Evolutionary conservation across 2,888 invertebrate genomes (phyloP).

Genomic region (Brachyopa scutellaris): DNA sequence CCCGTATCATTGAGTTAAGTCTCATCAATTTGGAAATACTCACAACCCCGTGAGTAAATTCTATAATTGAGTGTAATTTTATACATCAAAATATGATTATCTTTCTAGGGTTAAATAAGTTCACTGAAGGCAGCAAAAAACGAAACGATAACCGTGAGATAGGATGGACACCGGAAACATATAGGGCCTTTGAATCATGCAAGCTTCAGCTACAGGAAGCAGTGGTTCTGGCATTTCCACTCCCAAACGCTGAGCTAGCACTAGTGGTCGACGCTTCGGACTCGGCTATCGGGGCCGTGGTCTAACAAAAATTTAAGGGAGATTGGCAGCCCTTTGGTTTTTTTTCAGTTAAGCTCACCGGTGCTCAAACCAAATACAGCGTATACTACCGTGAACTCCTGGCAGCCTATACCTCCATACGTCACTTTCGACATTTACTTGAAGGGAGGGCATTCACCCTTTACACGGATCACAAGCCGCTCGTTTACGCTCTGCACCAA

Average conservation of each 20-base stretch:
- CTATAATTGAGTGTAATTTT: too few species aligned
- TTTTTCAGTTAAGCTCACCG: not conserved
- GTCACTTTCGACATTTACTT: conserved; percentile 19
- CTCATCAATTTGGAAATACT: too few species aligned
- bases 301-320: not conserved
- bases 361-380: conserved; percentile 4
- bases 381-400: conserved; percentile 31
- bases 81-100: too few species aligned
- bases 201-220: too few species aligned
- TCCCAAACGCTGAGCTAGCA: not conserved
- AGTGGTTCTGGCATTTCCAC: not conserved
- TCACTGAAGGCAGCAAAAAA: too few species aligned
- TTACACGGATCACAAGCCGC: conserved; percentile 34
- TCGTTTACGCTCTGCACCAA: not conserved
- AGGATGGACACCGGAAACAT: too few species aligned
- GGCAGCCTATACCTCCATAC: not conserved
- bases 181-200: too few species aligned
- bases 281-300: conserved; percentile 5
- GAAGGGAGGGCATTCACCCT: conserved; percentile 21
- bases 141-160: too few species aligned
- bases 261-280: not conserved
- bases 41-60: too few species aligned
- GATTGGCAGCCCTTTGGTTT: conserved; percentile 9
- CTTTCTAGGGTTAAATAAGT: too few species aligned
- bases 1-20: too few species aligned